These are phyloP conservation scores for Bradynema listronoti DNA, from an alignment of 1,140 invertebrate genomes.

Conservation along the genomic window DNA sequence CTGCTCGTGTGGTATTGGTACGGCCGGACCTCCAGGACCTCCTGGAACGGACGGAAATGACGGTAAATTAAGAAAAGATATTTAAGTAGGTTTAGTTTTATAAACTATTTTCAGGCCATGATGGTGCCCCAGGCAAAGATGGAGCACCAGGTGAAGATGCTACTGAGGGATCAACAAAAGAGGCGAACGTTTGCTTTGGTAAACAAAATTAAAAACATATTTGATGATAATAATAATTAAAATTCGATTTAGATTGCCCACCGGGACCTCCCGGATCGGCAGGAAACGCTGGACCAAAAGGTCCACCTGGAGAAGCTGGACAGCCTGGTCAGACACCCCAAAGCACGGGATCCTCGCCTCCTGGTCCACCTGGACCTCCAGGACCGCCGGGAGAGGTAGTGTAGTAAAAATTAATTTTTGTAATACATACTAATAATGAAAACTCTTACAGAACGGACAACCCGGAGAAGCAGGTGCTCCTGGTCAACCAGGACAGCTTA, in stretches of 20 bases:
- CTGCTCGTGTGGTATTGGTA: constrained; percentile 6
- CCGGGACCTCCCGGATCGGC: constrained; percentile 10
- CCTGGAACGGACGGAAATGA: constrained; percentile 12
- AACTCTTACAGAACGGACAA: too few relatives aligned
- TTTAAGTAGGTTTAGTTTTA: too few relatives aligned
- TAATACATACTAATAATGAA: background rate
- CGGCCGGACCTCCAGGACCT: constrained; percentile 11
- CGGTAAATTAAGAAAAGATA: background rate
- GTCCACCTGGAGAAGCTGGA: constrained; percentile 6
- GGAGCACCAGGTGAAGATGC: constrained; percentile 1
- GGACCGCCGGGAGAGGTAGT: background rate
- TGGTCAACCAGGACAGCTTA: constrained; percentile 2
- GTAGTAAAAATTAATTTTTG: background rate
- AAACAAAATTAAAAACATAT: background rate
- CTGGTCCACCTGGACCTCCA: constrained; percentile 4
- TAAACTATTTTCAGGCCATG: too few relatives aligned
- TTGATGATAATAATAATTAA: too few relatives aligned
- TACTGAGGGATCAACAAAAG: background rate
- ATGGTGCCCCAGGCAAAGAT: background rate
- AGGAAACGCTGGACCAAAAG: constrained; percentile 12
- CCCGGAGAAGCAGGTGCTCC: background rate
- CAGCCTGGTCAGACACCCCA: constrained; percentile 5
- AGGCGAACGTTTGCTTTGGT: background rate
- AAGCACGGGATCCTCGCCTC: background rate
- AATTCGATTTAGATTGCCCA: constrained; percentile 8